A percentile compares a stretch with the other conserved stretches of the same genome.
phyloP scores from a whole-genome alignment of 1,140 invertebrate species.

The Aphis craccivora region DNA sequence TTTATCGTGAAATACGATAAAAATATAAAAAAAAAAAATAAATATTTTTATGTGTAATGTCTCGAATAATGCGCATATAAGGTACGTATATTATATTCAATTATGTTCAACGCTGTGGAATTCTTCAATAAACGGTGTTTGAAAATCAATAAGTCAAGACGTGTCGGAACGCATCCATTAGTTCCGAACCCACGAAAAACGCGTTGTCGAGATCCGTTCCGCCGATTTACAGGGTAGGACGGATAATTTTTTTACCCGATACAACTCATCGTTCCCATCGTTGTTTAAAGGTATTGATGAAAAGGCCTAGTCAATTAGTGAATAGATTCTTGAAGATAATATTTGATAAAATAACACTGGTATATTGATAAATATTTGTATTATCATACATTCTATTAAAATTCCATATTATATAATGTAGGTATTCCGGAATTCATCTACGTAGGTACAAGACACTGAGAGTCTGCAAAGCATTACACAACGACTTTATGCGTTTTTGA shows the following conservation, averaged over 20 bases:
- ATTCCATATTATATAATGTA: no score
- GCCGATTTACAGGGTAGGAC: slow-evolving; percentile 37
- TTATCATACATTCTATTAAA: neutral
- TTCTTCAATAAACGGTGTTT: slow-evolving; percentile 47
- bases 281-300: slow-evolving; percentile 39
- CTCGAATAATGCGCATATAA: neutral
- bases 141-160: slow-evolving; percentile 55
- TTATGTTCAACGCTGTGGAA: slow-evolving; percentile 9
- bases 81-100: neutral
- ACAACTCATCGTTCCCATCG: slow-evolving; percentile 38
- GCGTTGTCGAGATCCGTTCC: slow-evolving; percentile 51
- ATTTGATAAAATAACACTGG: neutral
- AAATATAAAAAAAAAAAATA: neutral
- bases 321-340: neutral
- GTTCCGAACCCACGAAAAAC: slow-evolving; percentile 42
- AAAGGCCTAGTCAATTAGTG: neutral
- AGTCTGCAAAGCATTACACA: no score
- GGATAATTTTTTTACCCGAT: neutral
- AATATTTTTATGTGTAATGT: neutral
- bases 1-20: neutral
- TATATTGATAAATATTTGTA: neutral
- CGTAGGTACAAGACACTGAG: no score
- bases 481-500: no score
- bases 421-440: no score
- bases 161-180: slow-evolving; percentile 50